A percentile compares a stretch with the other conserved stretches of the same genome.
Evolutionary conservation across 2,888 invertebrate species (phyloP).

Genomic region (Nomada fucata): DNA sequence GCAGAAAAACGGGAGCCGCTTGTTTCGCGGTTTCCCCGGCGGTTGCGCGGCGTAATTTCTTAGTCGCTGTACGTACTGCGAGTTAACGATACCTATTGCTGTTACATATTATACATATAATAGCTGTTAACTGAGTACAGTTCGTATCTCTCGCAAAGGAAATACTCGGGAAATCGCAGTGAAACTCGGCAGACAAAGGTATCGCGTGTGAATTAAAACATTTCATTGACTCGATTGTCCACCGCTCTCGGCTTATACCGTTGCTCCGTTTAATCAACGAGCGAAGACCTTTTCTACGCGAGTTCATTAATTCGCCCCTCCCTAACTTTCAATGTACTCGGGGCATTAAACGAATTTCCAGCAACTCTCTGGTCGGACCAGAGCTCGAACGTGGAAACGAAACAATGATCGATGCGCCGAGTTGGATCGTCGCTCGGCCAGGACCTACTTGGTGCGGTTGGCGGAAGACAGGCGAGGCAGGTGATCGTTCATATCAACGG

Average conservation of each 20-base stretch:
- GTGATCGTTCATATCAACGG: slow-evolving; percentile 28
- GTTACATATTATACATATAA: too few relatives aligned
- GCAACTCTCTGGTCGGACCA: background rate
- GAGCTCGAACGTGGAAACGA: background rate
- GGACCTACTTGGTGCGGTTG: background rate
- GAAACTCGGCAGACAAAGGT: too few relatives aligned
- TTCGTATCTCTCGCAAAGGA: too few relatives aligned
- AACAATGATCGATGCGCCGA: slow-evolving; percentile 26
- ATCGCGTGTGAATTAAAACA: too few relatives aligned
- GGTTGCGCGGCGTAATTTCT: background rate
- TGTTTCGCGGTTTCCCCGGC: slow-evolving; percentile 38
- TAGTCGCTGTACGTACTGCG: background rate
- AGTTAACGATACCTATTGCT: background rate
- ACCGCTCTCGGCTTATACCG: too few relatives aligned
- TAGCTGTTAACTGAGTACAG: too few relatives aligned
- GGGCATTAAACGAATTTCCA: background rate
- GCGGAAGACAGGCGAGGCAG: background rate
- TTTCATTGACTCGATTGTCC: too few relatives aligned
- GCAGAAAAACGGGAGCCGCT: slow-evolving; percentile 44
- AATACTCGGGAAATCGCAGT: too few relatives aligned
- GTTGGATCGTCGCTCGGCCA: slow-evolving; percentile 9
- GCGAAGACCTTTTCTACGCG: too few relatives aligned
- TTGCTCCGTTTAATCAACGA: too few relatives aligned
- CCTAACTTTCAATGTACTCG: too few relatives aligned
- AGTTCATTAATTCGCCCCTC: too few relatives aligned